These are phyloP conservation scores for Drosophila nigromelanica DNA, from an alignment of 1,140 invertebrate genomes.

Conservation along the genomic window DNA sequence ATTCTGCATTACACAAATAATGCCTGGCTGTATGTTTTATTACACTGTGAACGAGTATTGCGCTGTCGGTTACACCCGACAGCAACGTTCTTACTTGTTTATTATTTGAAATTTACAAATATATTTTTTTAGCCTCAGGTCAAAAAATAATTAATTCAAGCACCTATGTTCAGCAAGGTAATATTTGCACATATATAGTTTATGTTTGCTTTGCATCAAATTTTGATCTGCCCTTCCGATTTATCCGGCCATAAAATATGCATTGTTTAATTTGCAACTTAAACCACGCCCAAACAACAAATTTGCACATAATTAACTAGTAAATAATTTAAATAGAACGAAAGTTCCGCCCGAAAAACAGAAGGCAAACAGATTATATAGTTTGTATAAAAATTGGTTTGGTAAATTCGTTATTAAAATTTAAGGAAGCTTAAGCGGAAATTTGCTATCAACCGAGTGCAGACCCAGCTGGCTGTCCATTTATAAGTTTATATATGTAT, in stretches of 20 bases:
- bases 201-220: neutral
- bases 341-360: neutral
- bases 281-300: conserved; percentile 12
- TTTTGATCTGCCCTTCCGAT: neutral
- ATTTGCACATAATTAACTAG: conserved; percentile 34
- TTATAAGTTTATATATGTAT: conserved; percentile 6
- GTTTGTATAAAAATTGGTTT: neutral
- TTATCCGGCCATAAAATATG: conserved; percentile 22
- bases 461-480: conserved; percentile 15
- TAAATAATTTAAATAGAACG: conserved; percentile 35
- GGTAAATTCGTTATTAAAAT: conserved; percentile 16
- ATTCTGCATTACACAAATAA: no score
- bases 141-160: no score
- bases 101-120: no score
- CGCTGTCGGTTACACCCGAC: no score
- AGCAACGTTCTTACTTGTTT: no score
- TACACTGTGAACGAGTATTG: no score
- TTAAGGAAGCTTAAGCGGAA: conserved; percentile 20
- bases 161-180: no score
- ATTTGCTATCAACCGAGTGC: conserved; percentile 19
- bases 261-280: conserved; percentile 42
- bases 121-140: no score
- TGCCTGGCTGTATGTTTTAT: no score
- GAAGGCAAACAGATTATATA: conserved; percentile 30
- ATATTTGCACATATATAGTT: neutral